Evolutionary conservation across 2,113 vertebrate species (phyloP).

Genomic region (Sula dactylatra): DNA sequence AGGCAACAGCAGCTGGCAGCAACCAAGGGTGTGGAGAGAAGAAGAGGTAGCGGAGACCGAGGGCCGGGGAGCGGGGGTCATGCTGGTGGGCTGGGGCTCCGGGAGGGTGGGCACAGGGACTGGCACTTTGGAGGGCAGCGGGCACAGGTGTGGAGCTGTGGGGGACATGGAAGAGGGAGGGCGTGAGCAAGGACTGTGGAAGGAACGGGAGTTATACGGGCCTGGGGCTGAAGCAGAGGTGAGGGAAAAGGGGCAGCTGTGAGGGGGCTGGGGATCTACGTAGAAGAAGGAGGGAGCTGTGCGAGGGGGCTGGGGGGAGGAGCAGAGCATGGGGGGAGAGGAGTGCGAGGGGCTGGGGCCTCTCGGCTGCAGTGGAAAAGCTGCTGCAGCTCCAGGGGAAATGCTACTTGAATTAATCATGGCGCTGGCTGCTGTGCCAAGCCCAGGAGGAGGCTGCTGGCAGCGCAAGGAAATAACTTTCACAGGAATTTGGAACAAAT

Average conservation of each 20-base stretch:
- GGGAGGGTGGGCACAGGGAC: neutral
- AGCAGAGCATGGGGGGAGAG: conserved; percentile 17
- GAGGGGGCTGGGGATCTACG: neutral
- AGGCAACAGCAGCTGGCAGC: neutral
- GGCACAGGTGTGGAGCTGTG: neutral
- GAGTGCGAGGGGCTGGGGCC: conserved; percentile 58
- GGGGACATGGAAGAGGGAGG: neutral
- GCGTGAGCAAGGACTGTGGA: neutral
- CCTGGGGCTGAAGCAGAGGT: neutral
- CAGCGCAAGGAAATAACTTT: conserved; percentile 69
- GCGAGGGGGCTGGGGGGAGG: conserved; percentile 21
- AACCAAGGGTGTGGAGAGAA: neutral
- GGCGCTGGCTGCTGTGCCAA: conserved; percentile 70
- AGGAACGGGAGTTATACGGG: neutral
- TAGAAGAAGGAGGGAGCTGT: neutral
- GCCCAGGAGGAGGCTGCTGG: conserved; percentile 71
- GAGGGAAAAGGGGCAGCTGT: conserved; percentile 5
- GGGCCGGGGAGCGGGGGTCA: neutral
- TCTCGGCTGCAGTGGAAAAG: conserved; percentile 68
- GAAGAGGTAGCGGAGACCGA: neutral
- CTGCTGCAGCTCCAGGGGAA: conserved; percentile 70
- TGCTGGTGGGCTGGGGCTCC: neutral
- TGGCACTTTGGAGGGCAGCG: neutral
- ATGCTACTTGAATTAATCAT: conserved; percentile 72
- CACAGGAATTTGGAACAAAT: conserved; percentile 70